phyloP scores from a whole-genome alignment of 1,140 invertebrate species.

The Sesamia nonagrioides region DNA sequence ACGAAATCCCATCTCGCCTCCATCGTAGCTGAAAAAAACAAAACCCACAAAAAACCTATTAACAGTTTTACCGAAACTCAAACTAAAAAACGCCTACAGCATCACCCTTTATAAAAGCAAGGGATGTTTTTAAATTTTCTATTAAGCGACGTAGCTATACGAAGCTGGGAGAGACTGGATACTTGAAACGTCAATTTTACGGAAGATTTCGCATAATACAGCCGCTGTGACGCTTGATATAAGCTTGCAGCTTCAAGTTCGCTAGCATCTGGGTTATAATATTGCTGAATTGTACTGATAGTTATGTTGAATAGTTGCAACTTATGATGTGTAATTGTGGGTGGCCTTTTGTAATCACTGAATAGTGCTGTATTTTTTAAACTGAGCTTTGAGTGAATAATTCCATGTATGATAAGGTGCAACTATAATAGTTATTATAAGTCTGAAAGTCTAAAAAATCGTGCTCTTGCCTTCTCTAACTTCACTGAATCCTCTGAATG shows the following conservation, averaged over 20 bases:
- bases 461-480: too few relatives aligned
- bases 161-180: constrained; percentile 58
- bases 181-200: constrained; percentile 81
- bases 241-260: background rate
- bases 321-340: too few relatives aligned
- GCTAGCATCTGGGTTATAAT: constrained; percentile 3
- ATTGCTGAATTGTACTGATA: background rate
- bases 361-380: too few relatives aligned
- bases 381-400: too few relatives aligned
- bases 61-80: constrained; percentile 40
- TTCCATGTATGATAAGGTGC: too few relatives aligned
- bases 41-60: constrained; percentile 41
- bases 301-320: background rate
- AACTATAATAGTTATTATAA: too few relatives aligned
- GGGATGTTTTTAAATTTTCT: constrained; percentile 60
- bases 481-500: too few relatives aligned
- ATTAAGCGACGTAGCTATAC: constrained; percentile 60
- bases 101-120: constrained; percentile 33
- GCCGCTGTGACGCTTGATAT: constrained; percentile 23
- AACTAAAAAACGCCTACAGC: constrained; percentile 30
- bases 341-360: too few relatives aligned
- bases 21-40: constrained; percentile 43
- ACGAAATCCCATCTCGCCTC: background rate
- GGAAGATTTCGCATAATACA: constrained; percentile 73
- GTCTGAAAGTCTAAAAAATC: too few relatives aligned